phyloP scores from a whole-genome alignment of 2,888 invertebrate species.

The Temnothorax unifasciatus region DNA sequence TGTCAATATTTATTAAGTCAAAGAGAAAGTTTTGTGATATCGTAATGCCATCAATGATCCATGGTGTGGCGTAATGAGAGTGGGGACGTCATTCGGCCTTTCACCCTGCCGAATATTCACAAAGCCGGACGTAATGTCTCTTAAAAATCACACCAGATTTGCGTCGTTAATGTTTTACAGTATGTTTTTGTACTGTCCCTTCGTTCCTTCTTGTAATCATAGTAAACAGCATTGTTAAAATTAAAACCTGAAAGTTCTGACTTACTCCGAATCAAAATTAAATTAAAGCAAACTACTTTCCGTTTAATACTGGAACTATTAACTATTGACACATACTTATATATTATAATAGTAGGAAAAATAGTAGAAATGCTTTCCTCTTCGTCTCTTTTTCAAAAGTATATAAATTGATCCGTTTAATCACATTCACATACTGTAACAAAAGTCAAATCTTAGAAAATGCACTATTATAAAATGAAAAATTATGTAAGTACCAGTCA shows the following conservation, averaged over 20 bases:
- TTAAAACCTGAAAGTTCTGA: not conserved
- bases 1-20: conserved; percentile 74
- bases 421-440: not conserved
- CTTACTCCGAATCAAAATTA: not conserved
- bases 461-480: not conserved
- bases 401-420: not conserved
- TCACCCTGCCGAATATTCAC: conserved; percentile 74
- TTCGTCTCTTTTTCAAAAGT: not conserved
- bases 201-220: not conserved
- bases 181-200: not conserved
- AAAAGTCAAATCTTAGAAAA: not conserved
- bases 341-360: not conserved
- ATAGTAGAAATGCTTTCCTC: not conserved
- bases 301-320: not conserved
- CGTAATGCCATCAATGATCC: conserved; percentile 74
- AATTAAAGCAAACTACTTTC: not conserved
- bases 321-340: not conserved
- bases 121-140: conserved; percentile 46
- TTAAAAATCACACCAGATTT: not conserved
- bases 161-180: not conserved
- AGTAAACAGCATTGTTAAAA: not conserved
- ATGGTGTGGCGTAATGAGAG: conserved; percentile 72
- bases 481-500: not conserved
- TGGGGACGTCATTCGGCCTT: conserved; percentile 62
- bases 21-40: conserved; percentile 76